These are phyloP conservation scores for Rhinolophus sinicus DNA, from an alignment of 2,113 vertebrate species.

Conservation along the genomic window DNA sequence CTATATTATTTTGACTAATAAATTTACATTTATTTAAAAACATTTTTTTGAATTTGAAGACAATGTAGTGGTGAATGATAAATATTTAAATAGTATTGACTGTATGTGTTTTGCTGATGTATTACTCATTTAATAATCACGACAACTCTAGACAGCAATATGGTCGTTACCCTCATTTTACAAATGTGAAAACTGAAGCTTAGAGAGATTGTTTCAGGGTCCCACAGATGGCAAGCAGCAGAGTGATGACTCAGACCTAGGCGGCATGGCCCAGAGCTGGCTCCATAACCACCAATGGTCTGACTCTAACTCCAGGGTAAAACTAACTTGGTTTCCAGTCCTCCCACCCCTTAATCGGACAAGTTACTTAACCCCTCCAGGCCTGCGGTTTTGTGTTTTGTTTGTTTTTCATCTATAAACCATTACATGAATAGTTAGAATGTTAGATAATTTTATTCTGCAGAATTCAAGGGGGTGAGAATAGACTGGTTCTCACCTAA, in stretches of 20 bases:
- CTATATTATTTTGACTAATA: neutral
- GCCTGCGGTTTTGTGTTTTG: neutral
- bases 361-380: neutral
- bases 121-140: neutral
- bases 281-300: neutral
- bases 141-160: neutral
- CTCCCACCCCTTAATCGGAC: neutral
- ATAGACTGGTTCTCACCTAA: neutral
- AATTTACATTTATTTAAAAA: neutral
- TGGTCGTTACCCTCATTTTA: neutral
- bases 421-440: neutral
- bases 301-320: neutral
- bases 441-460: neutral
- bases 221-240: neutral
- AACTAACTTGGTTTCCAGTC: neutral
- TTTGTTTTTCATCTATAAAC: neutral
- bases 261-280: neutral
- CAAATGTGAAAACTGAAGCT: neutral
- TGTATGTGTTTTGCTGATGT: neutral
- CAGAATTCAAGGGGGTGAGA: neutral
- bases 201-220: neutral
- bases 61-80: neutral
- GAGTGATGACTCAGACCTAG: neutral
- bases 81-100: neutral
- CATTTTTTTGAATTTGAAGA: neutral